A percentile compares a stretch with the other conserved stretches of the same genome.
Evolutionary conservation across 2,113 vertebrate species (phyloP).

Genomic region (Anoura caudifer): DNA sequence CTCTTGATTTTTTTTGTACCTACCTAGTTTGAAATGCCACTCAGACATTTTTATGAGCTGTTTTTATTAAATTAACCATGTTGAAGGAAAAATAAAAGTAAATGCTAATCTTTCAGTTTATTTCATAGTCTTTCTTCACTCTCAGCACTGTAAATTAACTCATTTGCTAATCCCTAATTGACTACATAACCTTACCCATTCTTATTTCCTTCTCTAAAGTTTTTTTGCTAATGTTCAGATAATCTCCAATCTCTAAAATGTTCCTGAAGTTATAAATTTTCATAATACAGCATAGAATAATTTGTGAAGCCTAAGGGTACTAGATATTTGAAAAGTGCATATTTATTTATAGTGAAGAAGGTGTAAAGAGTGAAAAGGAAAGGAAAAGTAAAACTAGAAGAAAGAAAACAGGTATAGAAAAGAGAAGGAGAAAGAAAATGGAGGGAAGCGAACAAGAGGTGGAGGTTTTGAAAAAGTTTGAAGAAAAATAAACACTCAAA

Average conservation of each 20-base stretch:
- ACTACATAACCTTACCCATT: neutral
- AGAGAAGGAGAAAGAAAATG: neutral
- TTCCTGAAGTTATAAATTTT: conserved; percentile 30
- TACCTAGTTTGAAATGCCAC: neutral
- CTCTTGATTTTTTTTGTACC: neutral
- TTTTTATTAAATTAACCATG: conserved; percentile 32
- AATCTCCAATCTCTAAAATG: neutral
- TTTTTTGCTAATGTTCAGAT: conserved; percentile 30
- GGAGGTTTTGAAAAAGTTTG: neutral
- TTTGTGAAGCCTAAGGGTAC: neutral
- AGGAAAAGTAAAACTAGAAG: neutral
- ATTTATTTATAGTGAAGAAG: neutral
- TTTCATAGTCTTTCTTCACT: neutral
- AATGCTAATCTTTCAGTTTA: conserved; percentile 1
- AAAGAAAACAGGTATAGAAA: neutral
- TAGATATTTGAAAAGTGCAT: neutral
- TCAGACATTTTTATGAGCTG: conserved; percentile 9
- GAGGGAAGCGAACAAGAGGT: neutral
- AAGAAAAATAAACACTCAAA: neutral
- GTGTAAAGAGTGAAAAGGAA: neutral
- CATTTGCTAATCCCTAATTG: neutral
- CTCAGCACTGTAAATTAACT: neutral
- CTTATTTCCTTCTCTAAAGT: conserved; percentile 5
- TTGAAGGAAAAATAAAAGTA: conserved; percentile 18
- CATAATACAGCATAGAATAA: neutral